A percentile compares a stretch with the other conserved stretches of the same genome.
Evolutionary conservation across 2,888 invertebrate genomes (phyloP).

Genomic region (Andricus quercusramuli): DNA sequence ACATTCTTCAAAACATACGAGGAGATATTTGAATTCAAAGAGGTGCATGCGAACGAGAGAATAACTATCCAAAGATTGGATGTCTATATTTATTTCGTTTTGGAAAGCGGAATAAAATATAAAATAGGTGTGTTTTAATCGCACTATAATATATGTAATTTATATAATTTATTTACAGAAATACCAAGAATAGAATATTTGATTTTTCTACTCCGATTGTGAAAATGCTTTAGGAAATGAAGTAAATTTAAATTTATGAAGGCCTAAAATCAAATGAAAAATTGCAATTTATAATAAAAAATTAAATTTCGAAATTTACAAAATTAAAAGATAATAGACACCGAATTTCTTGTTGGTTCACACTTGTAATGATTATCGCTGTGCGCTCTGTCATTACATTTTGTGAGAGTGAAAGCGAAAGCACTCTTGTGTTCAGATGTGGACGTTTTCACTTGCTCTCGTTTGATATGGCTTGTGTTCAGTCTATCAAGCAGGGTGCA

Average conservation of each 20-base stretch:
- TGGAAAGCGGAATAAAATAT: not conserved
- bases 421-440: not conserved
- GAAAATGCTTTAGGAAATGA: too few species aligned
- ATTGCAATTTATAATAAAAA: too few species aligned
- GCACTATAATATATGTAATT: too few species aligned
- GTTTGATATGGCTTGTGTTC: not conserved
- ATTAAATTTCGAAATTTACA: too few species aligned
- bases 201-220: too few species aligned
- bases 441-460: not conserved
- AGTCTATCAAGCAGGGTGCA: not conserved
- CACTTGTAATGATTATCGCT: not conserved
- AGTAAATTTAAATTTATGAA: too few species aligned
- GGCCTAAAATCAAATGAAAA: too few species aligned
- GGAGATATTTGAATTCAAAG: conserved; percentile 5
- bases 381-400: not conserved
- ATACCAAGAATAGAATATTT: too few species aligned
- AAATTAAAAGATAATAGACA: not conserved
- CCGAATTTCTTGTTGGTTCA: not conserved
- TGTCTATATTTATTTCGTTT: not conserved
- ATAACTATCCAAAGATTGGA: not conserved
- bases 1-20: not conserved
- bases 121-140: not conserved
- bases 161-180: too few species aligned
- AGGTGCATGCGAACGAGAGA: not conserved
- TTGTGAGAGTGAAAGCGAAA: not conserved